phyloP scores from a whole-genome alignment of 2,113 vertebrate genomes.

The Furnarius figulus region DNA sequence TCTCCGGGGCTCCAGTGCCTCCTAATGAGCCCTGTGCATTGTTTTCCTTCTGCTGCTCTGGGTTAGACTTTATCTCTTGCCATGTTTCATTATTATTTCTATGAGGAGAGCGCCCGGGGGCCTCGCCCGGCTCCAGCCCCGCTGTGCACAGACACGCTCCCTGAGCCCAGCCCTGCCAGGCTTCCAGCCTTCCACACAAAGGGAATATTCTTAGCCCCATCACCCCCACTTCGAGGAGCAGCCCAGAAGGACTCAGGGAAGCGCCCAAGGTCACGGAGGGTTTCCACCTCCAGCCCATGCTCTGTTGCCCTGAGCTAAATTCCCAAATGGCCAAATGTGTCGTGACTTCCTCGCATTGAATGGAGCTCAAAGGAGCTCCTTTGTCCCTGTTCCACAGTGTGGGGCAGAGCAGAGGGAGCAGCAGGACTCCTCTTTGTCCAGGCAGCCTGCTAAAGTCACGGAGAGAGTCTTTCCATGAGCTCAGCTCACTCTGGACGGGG shows the following conservation, averaged over 20 bases:
- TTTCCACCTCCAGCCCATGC: background rate
- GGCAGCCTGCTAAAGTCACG: background rate
- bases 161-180: background rate
- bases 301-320: background rate
- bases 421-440: background rate
- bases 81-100: background rate
- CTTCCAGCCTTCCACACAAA: background rate
- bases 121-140: constrained; percentile 1
- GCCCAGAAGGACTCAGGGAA: background rate
- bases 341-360: background rate
- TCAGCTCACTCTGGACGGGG: background rate
- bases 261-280: background rate
- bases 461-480: background rate
- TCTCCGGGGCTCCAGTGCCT: background rate
- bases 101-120: background rate
- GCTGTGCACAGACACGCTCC: constrained; percentile 37
- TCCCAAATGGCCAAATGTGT: background rate
- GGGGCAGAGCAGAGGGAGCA: background rate
- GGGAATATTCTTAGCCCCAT: background rate
- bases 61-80: constrained; percentile 14
- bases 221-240: background rate
- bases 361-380: background rate
- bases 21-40: background rate
- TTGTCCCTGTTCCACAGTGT: background rate
- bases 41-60: background rate